Evolutionary conservation across 2,113 vertebrate genomes (phyloP).

Genomic region (Hippocampus abdominalis): DNA sequence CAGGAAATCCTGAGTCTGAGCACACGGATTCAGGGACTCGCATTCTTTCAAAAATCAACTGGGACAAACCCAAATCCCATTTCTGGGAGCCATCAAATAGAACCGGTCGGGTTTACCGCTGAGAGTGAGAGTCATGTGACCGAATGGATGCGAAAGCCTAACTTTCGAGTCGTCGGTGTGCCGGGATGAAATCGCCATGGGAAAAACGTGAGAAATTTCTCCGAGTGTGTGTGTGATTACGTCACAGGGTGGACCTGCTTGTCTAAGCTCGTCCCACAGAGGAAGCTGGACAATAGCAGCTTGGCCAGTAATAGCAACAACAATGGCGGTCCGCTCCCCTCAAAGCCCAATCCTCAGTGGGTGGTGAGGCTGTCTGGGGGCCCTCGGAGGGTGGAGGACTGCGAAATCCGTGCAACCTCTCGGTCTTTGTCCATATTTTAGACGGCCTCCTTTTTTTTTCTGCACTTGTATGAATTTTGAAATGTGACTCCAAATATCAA

Average conservation of each 20-base stretch:
- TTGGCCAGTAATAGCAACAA: constrained; percentile 58
- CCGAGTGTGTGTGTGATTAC: constrained; percentile 30
- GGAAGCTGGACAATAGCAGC: constrained; percentile 68
- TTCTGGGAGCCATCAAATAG: background rate
- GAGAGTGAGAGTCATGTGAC: background rate
- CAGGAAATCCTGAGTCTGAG: constrained; percentile 64
- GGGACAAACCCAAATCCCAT: constrained; percentile 13
- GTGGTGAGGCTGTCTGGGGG: constrained; percentile 58
- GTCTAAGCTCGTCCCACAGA: constrained; percentile 55
- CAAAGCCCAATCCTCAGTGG: constrained; percentile 60
- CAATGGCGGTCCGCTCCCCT: constrained; percentile 56
- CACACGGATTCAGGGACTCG: constrained; percentile 6
- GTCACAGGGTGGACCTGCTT: constrained; percentile 58
- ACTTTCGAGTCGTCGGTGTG: constrained; percentile 26
- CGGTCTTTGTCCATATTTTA: background rate
- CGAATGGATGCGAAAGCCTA: background rate
- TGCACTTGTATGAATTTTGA: background rate
- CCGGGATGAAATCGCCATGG: constrained; percentile 50
- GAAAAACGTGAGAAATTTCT: constrained; percentile 61
- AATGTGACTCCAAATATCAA: background rate
- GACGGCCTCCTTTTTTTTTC: background rate
- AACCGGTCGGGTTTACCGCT: background rate
- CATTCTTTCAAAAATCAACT: constrained; percentile 19
- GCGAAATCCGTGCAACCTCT: constrained; percentile 11
- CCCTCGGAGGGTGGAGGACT: constrained; percentile 39